These are phyloP conservation scores for Leptocoma aspasia DNA, from an alignment of 2,113 vertebrate species.

Conservation along the genomic window DNA sequence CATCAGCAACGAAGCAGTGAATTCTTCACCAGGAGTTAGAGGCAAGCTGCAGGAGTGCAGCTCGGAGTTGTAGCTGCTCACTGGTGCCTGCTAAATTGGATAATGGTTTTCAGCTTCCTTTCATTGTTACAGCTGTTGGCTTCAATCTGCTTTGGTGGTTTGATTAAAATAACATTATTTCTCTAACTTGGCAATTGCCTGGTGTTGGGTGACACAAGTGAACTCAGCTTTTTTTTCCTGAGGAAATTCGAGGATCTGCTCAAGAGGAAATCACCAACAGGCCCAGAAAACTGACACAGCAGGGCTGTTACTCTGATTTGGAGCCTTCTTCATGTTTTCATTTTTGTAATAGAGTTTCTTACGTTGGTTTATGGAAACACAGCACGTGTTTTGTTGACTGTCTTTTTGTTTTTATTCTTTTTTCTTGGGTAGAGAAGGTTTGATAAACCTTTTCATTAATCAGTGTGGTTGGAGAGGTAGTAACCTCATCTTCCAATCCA, in stretches of 20 bases:
- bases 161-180: slow-evolving; percentile 21
- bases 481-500: too few species aligned
- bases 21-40: background rate
- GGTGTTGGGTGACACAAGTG: background rate
- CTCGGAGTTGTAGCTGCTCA: background rate
- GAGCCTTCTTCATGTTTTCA: too few species aligned
- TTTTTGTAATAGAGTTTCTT: too few species aligned
- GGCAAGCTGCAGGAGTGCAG: background rate
- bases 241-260: background rate
- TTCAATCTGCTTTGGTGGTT: background rate
- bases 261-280: background rate
- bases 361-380: too few species aligned
- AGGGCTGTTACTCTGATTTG: too few species aligned
- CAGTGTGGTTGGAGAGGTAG: too few species aligned
- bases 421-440: too few species aligned
- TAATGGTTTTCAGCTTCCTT: slow-evolving; percentile 2
- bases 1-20: background rate
- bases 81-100: slow-evolving; percentile 12
- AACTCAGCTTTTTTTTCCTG: background rate
- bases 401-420: too few species aligned
- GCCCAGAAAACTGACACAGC: background rate
- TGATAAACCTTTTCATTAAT: too few species aligned
- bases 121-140: slow-evolving; percentile 1
- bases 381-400: too few species aligned
- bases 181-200: background rate